Evolutionary conservation across 2,113 vertebrate genomes (phyloP), one percentile per base, ranked within the genome.

Genomic region (Grammomys surdaster): DNA sequence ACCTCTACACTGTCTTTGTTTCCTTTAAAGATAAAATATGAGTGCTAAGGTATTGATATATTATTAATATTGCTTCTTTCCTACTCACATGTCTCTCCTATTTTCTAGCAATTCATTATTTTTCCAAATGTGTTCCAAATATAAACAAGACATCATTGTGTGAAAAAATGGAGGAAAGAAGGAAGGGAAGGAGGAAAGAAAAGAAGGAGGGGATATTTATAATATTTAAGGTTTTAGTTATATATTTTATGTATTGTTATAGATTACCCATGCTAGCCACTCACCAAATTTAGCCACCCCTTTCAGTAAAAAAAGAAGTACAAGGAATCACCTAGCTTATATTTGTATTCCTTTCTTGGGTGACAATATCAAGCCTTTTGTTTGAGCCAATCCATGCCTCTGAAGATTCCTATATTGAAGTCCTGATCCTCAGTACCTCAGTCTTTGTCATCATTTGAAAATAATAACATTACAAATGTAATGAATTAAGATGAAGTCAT

Each of bases 201-300:
- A 19, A 5, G 7, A 1, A 51, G 9, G 19, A 9, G 17, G 9
- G 16, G 46, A 43, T 46, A 16, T 43, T 81, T 26, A 76, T 87
- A 86, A 6, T 16, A 89, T 19, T 90, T 33, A 87, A 92, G 91
- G 28, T 89, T 13, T 93, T 28, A 89, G 60, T 69, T 67, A 58
- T 78, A 87, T 7, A 67, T 67, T 94, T 84, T 82, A 65, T 58
- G 48, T 2, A 86, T 90, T 93, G 88, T 48, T 90, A 92, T 16
- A 86, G 1, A 94, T 17, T 76, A 0, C 2, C 0, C 28, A 20
- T 54, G 31, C 16, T 75, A 40, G 43, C 24, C 36, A 48, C 36
- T 92, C 24, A 33, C 48, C 20, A 84, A 85, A 72, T 89, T 77
- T 89, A 88, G 77, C 9, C 12, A 3, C 0, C 1, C 8, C 4